Evolutionary conservation across 2,113 vertebrate genomes (phyloP).

Genomic region (Amblyopsis rosae): DNA sequence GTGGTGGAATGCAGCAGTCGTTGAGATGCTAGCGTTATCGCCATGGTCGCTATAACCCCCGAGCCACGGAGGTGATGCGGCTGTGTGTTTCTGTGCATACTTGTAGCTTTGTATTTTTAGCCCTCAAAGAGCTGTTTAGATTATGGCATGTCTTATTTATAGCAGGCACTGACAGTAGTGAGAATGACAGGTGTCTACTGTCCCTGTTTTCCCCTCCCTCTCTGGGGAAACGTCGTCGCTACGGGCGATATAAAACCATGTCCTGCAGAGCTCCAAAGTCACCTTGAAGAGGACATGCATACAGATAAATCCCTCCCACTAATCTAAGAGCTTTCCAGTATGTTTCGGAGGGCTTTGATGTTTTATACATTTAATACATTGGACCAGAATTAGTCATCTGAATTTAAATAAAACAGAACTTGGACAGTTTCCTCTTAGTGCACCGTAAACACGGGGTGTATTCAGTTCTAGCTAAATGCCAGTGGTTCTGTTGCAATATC

Average conservation of each 20-base stretch:
- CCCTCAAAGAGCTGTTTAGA: slow-evolving; percentile 46
- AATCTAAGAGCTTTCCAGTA: too few species aligned
- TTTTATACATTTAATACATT: too few species aligned
- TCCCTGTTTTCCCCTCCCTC: slow-evolving; percentile 29
- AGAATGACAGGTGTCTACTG: slow-evolving; percentile 75
- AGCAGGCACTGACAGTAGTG: slow-evolving; percentile 68
- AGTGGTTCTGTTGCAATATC: background rate
- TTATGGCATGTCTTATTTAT: slow-evolving; percentile 77
- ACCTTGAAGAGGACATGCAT: slow-evolving; percentile 68
- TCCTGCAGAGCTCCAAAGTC: slow-evolving; percentile 52
- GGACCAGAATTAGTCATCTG: too few species aligned
- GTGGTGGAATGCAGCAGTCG: slow-evolving; percentile 34
- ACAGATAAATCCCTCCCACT: background rate
- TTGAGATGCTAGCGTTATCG: slow-evolving; percentile 45
- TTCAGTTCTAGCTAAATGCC: background rate
- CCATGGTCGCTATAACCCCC: slow-evolving; percentile 46
- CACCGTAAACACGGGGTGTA: too few species aligned
- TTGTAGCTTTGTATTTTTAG: slow-evolving; percentile 68
- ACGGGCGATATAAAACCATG: slow-evolving; percentile 41
- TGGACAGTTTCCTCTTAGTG: too few species aligned
- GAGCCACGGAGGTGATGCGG: slow-evolving; percentile 50
- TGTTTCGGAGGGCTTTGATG: too few species aligned
- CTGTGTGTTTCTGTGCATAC: slow-evolving; percentile 52
- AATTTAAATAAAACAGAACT: too few species aligned
- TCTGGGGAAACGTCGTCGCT: slow-evolving; percentile 40